These are phyloP conservation scores for Cromileptes altivelis DNA, from an alignment of 2,113 vertebrate species.

Conservation along the genomic window DNA sequence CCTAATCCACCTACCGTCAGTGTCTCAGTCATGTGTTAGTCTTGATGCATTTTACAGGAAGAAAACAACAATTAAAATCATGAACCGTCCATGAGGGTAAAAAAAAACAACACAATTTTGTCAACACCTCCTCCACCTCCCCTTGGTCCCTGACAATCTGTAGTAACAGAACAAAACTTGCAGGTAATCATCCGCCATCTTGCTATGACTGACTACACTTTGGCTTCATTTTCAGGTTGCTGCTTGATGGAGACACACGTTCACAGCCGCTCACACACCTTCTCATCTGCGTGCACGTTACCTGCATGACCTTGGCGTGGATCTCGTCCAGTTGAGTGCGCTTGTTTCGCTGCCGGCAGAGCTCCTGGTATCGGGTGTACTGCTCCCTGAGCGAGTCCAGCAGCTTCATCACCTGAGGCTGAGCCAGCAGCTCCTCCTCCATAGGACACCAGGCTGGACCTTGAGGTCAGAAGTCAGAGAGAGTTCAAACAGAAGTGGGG, in stretches of 20 bases:
- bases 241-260: too few species aligned
- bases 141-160: too few species aligned
- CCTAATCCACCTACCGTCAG: neutral
- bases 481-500: neutral
- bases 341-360: conserved; percentile 96
- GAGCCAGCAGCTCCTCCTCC: conserved; percentile 97
- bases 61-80: neutral
- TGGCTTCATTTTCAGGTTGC: too few species aligned
- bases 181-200: too few species aligned
- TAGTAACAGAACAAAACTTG: too few species aligned
- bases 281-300: conserved; percentile 58
- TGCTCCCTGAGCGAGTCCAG: conserved; percentile 96
- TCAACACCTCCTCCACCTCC: too few species aligned
- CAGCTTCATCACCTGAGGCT: conserved; percentile 98
- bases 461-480: conserved; percentile 35
- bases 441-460: conserved; percentile 96
- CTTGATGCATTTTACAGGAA: neutral
- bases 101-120: too few species aligned
- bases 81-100: neutral
- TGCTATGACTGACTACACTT: too few species aligned
- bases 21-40: neutral
- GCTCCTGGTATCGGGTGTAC: conserved; percentile 96
- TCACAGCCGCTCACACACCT: too few species aligned
- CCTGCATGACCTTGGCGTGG: conserved; percentile 99
- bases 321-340: conserved; percentile 97